These are phyloP conservation scores for Stenotaenia linearis DNA, from an alignment of 2,888 invertebrate species.

Conservation along the genomic window DNA sequence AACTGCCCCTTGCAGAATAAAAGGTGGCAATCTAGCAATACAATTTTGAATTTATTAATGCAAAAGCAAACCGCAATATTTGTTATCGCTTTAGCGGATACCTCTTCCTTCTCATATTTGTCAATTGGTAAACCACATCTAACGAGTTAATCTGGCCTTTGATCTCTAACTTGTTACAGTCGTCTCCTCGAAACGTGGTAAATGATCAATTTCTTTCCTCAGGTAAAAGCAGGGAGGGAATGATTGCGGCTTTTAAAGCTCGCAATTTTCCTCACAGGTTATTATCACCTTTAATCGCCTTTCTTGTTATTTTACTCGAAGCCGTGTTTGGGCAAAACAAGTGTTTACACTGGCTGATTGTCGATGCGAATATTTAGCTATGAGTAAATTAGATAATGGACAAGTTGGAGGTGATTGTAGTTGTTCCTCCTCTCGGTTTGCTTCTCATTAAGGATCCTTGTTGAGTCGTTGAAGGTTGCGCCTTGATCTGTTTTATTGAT, in stretches of 20 bases:
- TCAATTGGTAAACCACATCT: no score
- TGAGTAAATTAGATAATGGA: not conserved
- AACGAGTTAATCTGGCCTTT: not conserved
- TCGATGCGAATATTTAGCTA: not conserved
- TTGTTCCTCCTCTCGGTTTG: not conserved
- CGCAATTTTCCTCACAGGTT: no score
- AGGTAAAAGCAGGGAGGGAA: no score
- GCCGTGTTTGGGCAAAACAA: no score
- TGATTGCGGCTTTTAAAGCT: not conserved
- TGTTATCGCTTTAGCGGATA: no score
- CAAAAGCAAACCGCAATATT: no score
- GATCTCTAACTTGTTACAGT: not conserved
- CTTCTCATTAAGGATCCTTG: not conserved
- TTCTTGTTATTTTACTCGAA: no score
- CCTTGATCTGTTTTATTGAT: conserved; percentile 26
- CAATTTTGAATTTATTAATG: no score
- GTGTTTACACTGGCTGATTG: not conserved
- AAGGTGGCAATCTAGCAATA: no score
- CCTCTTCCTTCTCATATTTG: no score
- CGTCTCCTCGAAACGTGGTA: not conserved
- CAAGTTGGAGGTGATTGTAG: conserved; percentile 1
- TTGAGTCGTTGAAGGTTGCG: conserved; percentile 21
- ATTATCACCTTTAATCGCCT: no score
- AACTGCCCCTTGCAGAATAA: no score
- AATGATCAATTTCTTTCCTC: not conserved